A percentile compares a stretch with the other conserved stretches of the same genome.
These are phyloP conservation scores for Euclidia mi DNA, from an alignment of 2,888 invertebrate species.

Conservation along the genomic window DNA sequence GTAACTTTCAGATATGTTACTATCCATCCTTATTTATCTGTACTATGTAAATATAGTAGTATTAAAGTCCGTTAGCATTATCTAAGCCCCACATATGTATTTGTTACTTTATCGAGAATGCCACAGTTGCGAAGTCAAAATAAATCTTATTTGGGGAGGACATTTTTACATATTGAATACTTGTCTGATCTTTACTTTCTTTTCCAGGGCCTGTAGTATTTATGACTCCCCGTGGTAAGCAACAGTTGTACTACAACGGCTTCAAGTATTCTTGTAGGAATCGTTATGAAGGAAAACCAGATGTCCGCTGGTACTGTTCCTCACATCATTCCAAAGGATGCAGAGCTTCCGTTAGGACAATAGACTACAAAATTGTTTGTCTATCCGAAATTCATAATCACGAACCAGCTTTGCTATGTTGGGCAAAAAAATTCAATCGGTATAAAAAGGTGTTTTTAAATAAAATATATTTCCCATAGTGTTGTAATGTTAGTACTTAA, in stretches of 20 bases:
- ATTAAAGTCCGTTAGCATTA: too few relatives aligned
- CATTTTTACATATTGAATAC: neutral
- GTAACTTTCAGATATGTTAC: too few relatives aligned
- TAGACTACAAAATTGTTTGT: constrained; percentile 48
- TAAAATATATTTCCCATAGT: too few relatives aligned
- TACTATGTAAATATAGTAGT: too few relatives aligned
- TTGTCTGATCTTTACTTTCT: neutral
- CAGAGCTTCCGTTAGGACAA: constrained; percentile 55
- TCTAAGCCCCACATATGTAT: too few relatives aligned
- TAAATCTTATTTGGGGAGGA: too few relatives aligned
- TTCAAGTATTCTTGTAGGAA: constrained; percentile 46
- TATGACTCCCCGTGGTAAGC: constrained; percentile 41
- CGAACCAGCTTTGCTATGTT: constrained; percentile 32
- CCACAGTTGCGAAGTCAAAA: too few relatives aligned
- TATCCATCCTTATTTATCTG: too few relatives aligned
- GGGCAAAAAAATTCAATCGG: constrained; percentile 13
- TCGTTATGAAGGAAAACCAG: constrained; percentile 33
- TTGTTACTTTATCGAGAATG: too few relatives aligned
- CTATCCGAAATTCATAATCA: constrained; percentile 46
- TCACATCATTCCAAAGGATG: constrained; percentile 61
- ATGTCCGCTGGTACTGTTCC: constrained; percentile 63
- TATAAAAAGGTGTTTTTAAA: too few relatives aligned
- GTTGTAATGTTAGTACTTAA: too few relatives aligned
- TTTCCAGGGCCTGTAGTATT: constrained; percentile 40
- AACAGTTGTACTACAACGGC: constrained; percentile 42